These are phyloP conservation scores for Oxyteleia sp. DNA, from an alignment of 2,888 invertebrate species.

Conservation along the genomic window DNA sequence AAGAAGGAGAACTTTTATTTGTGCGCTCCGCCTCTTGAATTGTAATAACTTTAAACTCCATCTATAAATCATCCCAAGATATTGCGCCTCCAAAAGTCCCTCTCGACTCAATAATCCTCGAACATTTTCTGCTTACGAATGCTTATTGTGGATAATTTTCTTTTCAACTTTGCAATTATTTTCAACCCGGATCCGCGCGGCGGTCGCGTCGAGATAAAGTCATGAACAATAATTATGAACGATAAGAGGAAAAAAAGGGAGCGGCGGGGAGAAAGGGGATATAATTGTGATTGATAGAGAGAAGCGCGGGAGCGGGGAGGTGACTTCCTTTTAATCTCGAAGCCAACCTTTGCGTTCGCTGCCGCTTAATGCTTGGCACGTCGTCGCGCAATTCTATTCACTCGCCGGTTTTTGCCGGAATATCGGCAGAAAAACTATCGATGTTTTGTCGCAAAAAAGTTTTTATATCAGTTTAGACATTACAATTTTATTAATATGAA, in stretches of 20 bases:
- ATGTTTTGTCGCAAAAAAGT: not conserved
- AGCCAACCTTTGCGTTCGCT: conserved; percentile 85
- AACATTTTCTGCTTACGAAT: conserved; percentile 37
- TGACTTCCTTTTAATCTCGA: conserved; percentile 88
- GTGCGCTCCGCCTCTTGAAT: conserved; percentile 15
- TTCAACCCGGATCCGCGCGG: conserved; percentile 46
- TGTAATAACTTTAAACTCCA: conserved; percentile 24
- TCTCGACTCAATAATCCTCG: conserved; percentile 33
- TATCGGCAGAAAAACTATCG: conserved; percentile 18
- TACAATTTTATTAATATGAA: too few species aligned
- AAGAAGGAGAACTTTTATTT: not conserved
- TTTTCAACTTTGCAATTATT: conserved; percentile 59
- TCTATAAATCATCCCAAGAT: conserved; percentile 22
- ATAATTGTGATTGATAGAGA: conserved; percentile 87
- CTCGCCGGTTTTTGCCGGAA: conserved; percentile 28
- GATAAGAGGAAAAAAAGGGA: conserved; percentile 82
- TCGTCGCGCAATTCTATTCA: conserved; percentile 81
- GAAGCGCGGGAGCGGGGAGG: conserved; percentile 80
- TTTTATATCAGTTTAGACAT: too few species aligned
- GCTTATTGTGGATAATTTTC: conserved; percentile 56
- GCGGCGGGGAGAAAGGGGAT: conserved; percentile 78
- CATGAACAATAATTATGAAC: conserved; percentile 87
- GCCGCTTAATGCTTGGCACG: conserved; percentile 79
- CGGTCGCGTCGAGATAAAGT: conserved; percentile 81
- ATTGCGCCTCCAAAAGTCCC: conserved; percentile 28